Percentiles rank a stretch among this genome's conserved stretches.
Evolutionary conservation across 2,113 vertebrate species (phyloP).

Genomic region (Cavia aperea): DNA sequence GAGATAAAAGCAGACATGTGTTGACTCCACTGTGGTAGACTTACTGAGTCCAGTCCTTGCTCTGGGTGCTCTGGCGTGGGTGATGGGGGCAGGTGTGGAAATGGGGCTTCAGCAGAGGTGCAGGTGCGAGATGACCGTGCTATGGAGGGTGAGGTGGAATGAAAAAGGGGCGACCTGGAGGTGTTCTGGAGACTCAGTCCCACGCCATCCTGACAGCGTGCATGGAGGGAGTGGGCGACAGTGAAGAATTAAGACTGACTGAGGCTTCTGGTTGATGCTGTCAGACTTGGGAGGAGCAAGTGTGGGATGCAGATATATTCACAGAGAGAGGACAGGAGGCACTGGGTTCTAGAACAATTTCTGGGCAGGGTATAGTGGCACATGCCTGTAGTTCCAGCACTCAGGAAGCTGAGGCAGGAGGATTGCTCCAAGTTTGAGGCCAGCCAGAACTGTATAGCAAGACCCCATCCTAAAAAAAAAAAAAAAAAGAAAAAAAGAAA

Average conservation of each 20-base stretch:
- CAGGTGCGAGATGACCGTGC: background rate
- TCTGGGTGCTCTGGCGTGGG: background rate
- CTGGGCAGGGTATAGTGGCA: background rate
- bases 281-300: background rate
- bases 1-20: background rate
- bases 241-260: background rate
- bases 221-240: background rate
- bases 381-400: background rate
- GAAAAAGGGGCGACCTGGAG: background rate
- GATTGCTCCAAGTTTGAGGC: background rate
- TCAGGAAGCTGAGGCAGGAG: background rate
- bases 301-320: background rate
- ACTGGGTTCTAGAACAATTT: background rate
- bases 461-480: background rate
- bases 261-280: background rate
- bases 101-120: background rate
- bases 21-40: background rate
- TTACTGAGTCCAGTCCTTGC: background rate
- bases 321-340: background rate
- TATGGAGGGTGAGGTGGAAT: background rate
- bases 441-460: background rate
- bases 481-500: background rate
- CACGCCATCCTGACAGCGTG: background rate
- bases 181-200: background rate
- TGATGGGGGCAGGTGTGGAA: background rate